Conservation (phyloP, 2,888 invertebrate species). For the Noctua comes region DNA sequence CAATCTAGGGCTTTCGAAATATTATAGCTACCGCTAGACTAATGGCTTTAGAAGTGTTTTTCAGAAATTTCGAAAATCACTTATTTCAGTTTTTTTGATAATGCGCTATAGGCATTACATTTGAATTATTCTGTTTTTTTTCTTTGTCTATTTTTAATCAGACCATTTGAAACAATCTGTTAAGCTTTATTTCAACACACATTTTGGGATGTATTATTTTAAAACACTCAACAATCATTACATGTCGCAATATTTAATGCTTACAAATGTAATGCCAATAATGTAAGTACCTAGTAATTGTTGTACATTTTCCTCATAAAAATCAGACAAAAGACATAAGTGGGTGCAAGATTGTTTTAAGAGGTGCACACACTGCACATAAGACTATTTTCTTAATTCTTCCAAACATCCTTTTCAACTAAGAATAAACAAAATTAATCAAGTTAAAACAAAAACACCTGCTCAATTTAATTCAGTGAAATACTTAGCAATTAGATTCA, state of each 20-base stretch:
- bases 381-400: background rate
- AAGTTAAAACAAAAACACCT: constrained; percentile 1
- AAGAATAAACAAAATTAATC: constrained; percentile 3
- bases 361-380: background rate
- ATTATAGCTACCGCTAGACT: background rate
- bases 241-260: constrained; percentile 46
- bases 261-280: constrained; percentile 19
- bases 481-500: constrained; percentile 27
- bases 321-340: background rate
- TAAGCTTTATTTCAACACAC: constrained; percentile 42
- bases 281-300: background rate
- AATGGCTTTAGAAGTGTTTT: background rate
- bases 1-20: background rate
- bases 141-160: background rate
- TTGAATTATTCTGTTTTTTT: background rate
- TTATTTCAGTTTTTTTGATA: background rate
- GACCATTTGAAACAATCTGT: constrained; percentile 7
- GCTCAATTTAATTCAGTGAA: constrained; percentile 3
- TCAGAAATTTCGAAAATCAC: background rate
- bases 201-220: constrained; percentile 25
- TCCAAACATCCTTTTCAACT: background rate
- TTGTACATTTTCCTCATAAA: constrained; percentile 20
- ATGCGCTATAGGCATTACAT: background rate
- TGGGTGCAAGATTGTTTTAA: background rate
- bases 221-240: constrained; percentile 44